phyloP scores from a whole-genome alignment of 2,797 vertebrate species.

The Netta rufina region DNA sequence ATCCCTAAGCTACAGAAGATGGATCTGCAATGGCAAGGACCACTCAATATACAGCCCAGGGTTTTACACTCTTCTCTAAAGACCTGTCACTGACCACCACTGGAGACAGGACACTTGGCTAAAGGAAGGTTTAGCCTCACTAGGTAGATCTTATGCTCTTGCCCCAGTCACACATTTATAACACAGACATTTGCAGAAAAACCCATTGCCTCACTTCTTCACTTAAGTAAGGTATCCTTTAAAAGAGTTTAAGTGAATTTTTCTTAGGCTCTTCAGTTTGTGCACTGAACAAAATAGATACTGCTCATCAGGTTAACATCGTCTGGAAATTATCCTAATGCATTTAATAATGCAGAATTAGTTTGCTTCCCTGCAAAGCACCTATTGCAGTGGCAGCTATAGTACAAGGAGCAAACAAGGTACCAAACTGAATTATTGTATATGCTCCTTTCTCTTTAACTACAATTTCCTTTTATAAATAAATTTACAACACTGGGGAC shows the following conservation, averaged over 20 bases:
- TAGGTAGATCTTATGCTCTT: not conserved
- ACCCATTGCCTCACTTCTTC: not conserved
- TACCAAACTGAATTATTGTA: not conserved
- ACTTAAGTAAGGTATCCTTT: not conserved
- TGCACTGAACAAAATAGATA: not conserved
- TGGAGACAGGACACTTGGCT: not conserved
- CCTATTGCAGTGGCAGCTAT: not conserved
- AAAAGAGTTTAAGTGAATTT: not conserved
- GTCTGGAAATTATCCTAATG: not conserved
- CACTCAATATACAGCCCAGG: not conserved
- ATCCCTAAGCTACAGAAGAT: not conserved
- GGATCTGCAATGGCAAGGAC: not conserved
- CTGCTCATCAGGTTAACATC: not conserved
- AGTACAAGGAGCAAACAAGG: not conserved
- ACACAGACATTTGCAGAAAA: not conserved
- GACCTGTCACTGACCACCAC: not conserved
- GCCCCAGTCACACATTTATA: not conserved
- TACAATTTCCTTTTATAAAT: not conserved
- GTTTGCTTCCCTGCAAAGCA: not conserved
- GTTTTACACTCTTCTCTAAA: not conserved
- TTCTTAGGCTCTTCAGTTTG: not conserved
- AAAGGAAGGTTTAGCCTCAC: not conserved
- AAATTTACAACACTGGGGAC: not conserved
- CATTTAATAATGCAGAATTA: not conserved
- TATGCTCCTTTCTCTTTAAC: not conserved